These are phyloP conservation scores for Sarcophaga variegata DNA, from an alignment of 2,888 invertebrate species.

Conservation along the genomic window DNA sequence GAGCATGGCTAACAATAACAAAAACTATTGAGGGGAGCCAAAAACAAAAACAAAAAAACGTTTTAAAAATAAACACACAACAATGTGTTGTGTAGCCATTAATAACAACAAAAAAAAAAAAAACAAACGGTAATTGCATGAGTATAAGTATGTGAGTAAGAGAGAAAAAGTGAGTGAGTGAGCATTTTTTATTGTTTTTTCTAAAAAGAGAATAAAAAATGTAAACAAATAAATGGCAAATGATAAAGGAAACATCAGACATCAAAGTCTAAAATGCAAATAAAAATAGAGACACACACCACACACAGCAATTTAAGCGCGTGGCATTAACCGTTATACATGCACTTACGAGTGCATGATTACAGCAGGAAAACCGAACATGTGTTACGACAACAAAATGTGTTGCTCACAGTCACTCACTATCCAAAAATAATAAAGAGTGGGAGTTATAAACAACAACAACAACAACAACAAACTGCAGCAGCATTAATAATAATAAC, in stretches of 20 bases:
- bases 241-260: conserved; percentile 45
- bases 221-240: conserved; percentile 23
- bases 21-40: conserved; percentile 24
- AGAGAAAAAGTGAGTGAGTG: no score
- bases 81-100: conserved; percentile 17
- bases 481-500: neutral
- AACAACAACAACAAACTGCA: conserved; percentile 18
- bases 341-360: neutral
- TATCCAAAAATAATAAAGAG: no score
- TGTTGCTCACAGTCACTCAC: neutral
- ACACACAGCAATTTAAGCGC: conserved; percentile 57
- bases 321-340: conserved; percentile 49
- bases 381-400: conserved; percentile 49
- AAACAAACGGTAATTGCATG: conserved; percentile 16
- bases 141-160: no score
- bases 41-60: conserved; percentile 36
- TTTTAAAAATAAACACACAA: conserved; percentile 5
- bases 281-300: conserved; percentile 39
- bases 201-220: neutral
- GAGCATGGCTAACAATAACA: conserved; percentile 44
- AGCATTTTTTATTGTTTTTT: neutral
- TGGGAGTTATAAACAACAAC: conserved; percentile 33
- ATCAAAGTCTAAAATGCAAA: conserved; percentile 60
- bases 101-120: conserved; percentile 41
- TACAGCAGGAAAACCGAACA: conserved; percentile 44